Percentiles rank a stretch among this genome's conserved stretches.
These are phyloP conservation scores for Phacellophora camtschatica DNA, from an alignment of 30 jellyfish, hydroid and myxozoan species.

Conservation along the genomic window DNA sequence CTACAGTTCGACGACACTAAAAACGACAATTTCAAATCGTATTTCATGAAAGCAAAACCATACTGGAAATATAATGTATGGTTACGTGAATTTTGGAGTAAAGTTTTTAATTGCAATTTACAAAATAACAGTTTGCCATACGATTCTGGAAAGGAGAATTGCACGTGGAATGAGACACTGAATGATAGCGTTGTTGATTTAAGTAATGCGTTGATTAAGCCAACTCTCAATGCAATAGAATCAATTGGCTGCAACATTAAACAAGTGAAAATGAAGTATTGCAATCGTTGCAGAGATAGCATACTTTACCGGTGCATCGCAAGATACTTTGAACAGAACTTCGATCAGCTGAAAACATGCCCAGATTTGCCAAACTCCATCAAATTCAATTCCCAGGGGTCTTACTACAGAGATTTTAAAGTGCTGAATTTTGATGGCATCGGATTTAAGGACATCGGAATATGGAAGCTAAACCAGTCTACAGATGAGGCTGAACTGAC, in stretches of 20 bases:
- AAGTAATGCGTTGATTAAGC: conserved; percentile 31
- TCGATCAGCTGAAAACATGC: too few species aligned
- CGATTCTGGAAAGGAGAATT: neutral
- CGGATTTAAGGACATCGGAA: conserved; percentile 6
- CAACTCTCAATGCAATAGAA: conserved; percentile 23
- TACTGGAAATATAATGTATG: neutral
- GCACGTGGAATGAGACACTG: conserved; percentile 57
- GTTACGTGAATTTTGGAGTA: conserved; percentile 71
- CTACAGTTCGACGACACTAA: conserved; percentile 6
- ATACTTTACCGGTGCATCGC: neutral
- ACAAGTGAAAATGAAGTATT: too few species aligned
- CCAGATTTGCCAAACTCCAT: neutral
- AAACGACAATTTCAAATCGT: conserved; percentile 4
- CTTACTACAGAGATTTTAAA: neutral
- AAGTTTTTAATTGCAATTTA: conserved; percentile 54
- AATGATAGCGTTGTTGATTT: neutral
- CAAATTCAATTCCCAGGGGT: neutral
- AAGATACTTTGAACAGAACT: neutral
- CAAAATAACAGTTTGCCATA: neutral
- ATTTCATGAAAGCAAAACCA: conserved; percentile 30
- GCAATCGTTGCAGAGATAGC: neutral
- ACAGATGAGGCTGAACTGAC: neutral
- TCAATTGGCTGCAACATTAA: conserved; percentile 25
- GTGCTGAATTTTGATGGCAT: neutral
- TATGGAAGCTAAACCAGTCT: neutral